A percentile compares a stretch with the other conserved stretches of the same genome.
Conservation (phyloP, 2,113 vertebrate genomes). For the Kobus ellipsiprymnus region DNA sequence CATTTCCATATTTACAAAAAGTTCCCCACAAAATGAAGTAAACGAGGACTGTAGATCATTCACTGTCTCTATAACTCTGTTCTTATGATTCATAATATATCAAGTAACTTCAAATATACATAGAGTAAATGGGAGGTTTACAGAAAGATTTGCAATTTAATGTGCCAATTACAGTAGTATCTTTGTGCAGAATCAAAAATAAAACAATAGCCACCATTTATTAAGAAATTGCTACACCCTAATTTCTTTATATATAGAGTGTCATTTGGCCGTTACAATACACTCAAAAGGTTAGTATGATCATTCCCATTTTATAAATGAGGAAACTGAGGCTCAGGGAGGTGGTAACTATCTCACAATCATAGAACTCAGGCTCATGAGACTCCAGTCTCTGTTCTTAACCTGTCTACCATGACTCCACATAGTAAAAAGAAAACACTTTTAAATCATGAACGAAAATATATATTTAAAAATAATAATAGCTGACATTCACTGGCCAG, state of each 20-base stretch:
- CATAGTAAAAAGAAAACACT: not conserved
- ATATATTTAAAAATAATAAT: slow-evolving; percentile 2
- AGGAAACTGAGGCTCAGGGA: not conserved
- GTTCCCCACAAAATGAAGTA: not conserved
- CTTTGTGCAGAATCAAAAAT: slow-evolving; percentile 7
- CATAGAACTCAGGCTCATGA: not conserved
- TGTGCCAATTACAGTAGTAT: not conserved
- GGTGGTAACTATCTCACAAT: not conserved
- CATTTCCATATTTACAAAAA: not conserved
- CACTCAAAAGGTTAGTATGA: not conserved
- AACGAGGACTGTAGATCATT: not conserved
- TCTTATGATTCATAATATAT: not conserved
- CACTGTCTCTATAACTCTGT: not conserved
- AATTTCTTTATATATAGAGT: not conserved
- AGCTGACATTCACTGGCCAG: not conserved
- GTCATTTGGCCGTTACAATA: not conserved
- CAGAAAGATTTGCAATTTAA: not conserved
- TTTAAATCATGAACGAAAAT: not conserved
- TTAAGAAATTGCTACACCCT: not conserved
- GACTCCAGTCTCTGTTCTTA: not conserved
- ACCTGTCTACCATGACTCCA: not conserved
- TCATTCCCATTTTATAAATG: not conserved
- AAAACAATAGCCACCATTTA: not conserved
- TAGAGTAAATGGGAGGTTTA: not conserved
- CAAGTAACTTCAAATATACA: not conserved